phyloP scores from a whole-genome alignment of 2,113 vertebrate species.

The Narcine bancroftii region DNA sequence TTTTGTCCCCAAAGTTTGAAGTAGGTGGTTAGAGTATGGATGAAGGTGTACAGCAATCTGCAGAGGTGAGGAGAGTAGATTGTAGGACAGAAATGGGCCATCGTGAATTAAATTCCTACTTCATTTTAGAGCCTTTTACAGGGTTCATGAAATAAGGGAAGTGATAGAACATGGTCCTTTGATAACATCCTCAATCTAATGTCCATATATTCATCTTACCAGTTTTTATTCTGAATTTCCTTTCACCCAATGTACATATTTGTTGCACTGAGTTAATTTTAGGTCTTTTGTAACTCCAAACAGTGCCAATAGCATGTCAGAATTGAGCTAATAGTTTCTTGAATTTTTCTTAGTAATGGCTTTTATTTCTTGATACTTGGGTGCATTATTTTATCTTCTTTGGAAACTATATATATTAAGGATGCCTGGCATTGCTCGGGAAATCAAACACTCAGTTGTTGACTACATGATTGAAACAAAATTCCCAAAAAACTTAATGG shows the following conservation, averaged over 20 bases:
- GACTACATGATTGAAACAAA: too few relatives aligned
- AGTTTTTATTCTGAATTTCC: not conserved
- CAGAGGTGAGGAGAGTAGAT: not conserved
- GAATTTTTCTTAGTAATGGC: not conserved
- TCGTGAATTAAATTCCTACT: not conserved
- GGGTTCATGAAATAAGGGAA: not conserved
- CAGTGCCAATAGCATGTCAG: not conserved
- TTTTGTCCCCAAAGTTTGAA: not conserved
- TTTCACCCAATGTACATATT: slow-evolving; percentile 5
- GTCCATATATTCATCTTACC: slow-evolving; percentile 3
- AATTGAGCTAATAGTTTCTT: not conserved
- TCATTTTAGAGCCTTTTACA: not conserved
- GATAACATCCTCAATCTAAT: slow-evolving; percentile 17
- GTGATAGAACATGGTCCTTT: not conserved
- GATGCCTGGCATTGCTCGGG: too few relatives aligned
- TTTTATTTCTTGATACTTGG: too few relatives aligned
- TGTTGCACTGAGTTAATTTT: slow-evolving; percentile 18
- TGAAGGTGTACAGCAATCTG: not conserved
- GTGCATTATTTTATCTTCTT: not conserved
- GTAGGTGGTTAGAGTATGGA: too few relatives aligned
- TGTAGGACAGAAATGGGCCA: not conserved
- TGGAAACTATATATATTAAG: too few relatives aligned
- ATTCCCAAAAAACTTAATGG: too few relatives aligned
- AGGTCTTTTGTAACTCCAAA: slow-evolving; percentile 18
- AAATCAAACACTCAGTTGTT: too few relatives aligned